Base-by-base conservation (phyloP, 1,140 invertebrate species). In the Anagrus nilaparvatae region DNA sequence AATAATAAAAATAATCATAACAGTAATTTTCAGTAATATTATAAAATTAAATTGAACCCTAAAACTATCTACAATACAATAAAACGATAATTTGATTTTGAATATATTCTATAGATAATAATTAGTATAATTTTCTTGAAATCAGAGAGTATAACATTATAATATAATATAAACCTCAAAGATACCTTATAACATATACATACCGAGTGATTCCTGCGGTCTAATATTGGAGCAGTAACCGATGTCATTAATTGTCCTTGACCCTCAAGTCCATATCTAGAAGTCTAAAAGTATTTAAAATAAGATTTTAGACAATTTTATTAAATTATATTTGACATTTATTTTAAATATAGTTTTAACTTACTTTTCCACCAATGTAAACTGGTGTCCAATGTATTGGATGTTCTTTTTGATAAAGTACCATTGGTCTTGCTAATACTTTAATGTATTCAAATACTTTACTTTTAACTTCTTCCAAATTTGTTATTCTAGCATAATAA, bases 381-480 rank as follows among this genome's bases (percentile, higher is more conserved):
- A 84, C 86, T 0, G 86, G 81, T 47, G 87, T 90, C 89, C 88
- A 95, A 47, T 89, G 81, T 34, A 91, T 79, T 0, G 87, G 87
- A 68, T 93, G 88, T 63, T 86, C 77, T 23, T 81, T 81, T 64
- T 87, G 84, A 59, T 89, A 89, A 72, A 94, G 81, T 5, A 93
- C 87, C 76, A 93, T 82, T 0, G 90, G 90, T 35, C 89, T 67
- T 4, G 89, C 86, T 69, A 95, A 77, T 1, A 95, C 87, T 46
- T 87, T 79, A n/a, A 92, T 76, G 58, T 93, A 90, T 55, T 91
- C 87, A 46, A 95, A 78, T 23, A 97, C 90, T 65, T 92, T 89
- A 35, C 82, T 78, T 31, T 80, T 76, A 5, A 92, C 83, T 63
- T 94, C 89, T 8, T 86, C 79, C 40, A 77, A 66, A 30, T 81